These are phyloP conservation scores for Aotus griseimembra DNA, from an alignment of 2,797 vertebrate species.

Conservation along the genomic window DNA sequence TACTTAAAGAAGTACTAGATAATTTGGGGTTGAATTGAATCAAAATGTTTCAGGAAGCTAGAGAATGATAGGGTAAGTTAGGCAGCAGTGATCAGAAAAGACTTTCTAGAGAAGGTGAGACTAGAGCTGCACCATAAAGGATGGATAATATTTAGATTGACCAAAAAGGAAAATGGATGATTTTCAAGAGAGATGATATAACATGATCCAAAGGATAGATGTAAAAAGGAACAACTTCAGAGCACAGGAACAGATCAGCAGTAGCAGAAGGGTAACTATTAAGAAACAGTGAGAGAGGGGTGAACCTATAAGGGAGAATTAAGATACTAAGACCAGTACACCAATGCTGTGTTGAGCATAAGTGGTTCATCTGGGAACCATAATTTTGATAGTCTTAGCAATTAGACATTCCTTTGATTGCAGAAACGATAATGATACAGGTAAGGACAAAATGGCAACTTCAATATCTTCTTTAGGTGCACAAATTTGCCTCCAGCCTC, in stretches of 20 bases:
- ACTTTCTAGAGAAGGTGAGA: not conserved
- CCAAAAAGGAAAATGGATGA: not conserved
- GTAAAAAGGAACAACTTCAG: slow-evolving; percentile 5
- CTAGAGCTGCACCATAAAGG: not conserved
- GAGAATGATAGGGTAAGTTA: not conserved
- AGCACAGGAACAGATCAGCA: not conserved
- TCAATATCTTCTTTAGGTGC: not conserved
- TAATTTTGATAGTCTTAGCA: slow-evolving; percentile 23
- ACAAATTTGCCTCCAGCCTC: not conserved
- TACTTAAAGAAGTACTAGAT: not conserved
- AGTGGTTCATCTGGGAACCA: not conserved
- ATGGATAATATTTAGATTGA: not conserved
- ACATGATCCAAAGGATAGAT: not conserved
- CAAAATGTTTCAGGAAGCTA: not conserved
- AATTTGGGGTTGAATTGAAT: not conserved
- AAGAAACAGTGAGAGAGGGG: not conserved
- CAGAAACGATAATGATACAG: slow-evolving; percentile 1
- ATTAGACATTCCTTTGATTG: not conserved
- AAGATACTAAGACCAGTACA: not conserved
- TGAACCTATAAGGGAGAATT: not conserved
- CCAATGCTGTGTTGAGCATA: not conserved
- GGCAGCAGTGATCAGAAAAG: not conserved
- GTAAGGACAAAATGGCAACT: not conserved
- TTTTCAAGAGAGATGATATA: not conserved
- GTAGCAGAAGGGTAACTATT: not conserved